These are phyloP conservation scores for Pecten maximus DNA, from an alignment of 2,888 invertebrate genomes.

Conservation along the genomic window DNA sequence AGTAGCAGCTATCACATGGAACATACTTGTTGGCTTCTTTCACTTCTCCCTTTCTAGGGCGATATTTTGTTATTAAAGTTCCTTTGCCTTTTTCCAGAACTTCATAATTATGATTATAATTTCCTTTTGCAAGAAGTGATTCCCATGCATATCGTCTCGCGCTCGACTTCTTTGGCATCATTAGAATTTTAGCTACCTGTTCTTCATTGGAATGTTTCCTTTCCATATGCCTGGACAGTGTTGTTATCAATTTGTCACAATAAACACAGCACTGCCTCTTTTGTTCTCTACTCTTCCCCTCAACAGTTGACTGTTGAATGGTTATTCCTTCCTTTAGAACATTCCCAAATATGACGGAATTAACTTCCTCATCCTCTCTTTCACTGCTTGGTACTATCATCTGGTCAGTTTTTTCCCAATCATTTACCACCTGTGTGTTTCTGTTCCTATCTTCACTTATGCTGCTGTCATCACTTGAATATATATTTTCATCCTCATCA, in stretches of 20 bases:
- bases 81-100: conserved; percentile 41
- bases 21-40: conserved; percentile 36
- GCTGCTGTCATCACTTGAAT: too few relatives aligned
- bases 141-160: conserved; percentile 43
- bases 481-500: too few relatives aligned
- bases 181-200: conserved; percentile 45
- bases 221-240: conserved; percentile 45
- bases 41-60: conserved; percentile 31
- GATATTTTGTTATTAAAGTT: conserved; percentile 45
- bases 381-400: too few relatives aligned
- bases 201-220: conserved; percentile 40
- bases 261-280: conserved; percentile 37
- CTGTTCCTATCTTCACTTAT: too few relatives aligned
- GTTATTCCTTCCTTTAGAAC: too few relatives aligned
- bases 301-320: too few relatives aligned
- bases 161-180: conserved; percentile 37
- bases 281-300: too few relatives aligned
- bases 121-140: conserved; percentile 42
- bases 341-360: too few relatives aligned
- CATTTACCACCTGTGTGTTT: too few relatives aligned
- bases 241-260: conserved; percentile 38
- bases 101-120: conserved; percentile 39
- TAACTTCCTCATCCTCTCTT: too few relatives aligned
- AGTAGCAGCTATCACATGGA: conserved; percentile 48
- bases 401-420: too few relatives aligned